Percentiles rank a stretch among this genome's conserved stretches.
Evolutionary conservation across 2,888 invertebrate species (phyloP).

Genomic region (Linnaemya vulpina): DNA sequence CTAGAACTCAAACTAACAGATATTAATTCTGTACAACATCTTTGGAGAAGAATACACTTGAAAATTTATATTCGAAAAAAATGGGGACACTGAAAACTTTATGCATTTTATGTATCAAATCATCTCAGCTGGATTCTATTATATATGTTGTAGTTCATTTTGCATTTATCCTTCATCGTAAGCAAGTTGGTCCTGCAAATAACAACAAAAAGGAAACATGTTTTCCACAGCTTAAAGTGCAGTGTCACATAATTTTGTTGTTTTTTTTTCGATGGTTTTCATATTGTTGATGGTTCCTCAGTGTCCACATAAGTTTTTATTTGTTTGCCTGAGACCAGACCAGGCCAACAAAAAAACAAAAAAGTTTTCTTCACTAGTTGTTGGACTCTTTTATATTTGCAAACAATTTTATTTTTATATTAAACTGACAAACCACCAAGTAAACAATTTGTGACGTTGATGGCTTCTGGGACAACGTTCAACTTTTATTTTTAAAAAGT

Average conservation of each 20-base stretch:
- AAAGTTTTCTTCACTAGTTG: constrained; percentile 25
- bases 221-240: constrained; percentile 49
- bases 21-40: too few relatives aligned
- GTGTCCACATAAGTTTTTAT: constrained; percentile 72
- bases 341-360: constrained; percentile 21
- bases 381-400: constrained; percentile 1
- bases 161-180: constrained; percentile 32
- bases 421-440: constrained; percentile 56
- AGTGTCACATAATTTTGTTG: constrained; percentile 61
- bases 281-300: constrained; percentile 72
- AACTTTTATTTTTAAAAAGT: constrained; percentile 38
- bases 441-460: constrained; percentile 69
- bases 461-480: constrained; percentile 64
- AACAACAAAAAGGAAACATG: background rate
- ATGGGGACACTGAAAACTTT: background rate
- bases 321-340: constrained; percentile 56
- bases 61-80: background rate
- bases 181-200: constrained; percentile 58
- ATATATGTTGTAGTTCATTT: constrained; percentile 36
- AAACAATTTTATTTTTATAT: constrained; percentile 31
- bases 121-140: constrained; percentile 43
- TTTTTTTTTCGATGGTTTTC: constrained; percentile 56
- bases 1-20: background rate
- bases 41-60: too few relatives aligned
- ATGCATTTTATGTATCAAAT: constrained; percentile 9